Base-by-base conservation (phyloP, 2,113 vertebrate species). In the western clawed frog (Xenopus tropicalis) region DNA sequence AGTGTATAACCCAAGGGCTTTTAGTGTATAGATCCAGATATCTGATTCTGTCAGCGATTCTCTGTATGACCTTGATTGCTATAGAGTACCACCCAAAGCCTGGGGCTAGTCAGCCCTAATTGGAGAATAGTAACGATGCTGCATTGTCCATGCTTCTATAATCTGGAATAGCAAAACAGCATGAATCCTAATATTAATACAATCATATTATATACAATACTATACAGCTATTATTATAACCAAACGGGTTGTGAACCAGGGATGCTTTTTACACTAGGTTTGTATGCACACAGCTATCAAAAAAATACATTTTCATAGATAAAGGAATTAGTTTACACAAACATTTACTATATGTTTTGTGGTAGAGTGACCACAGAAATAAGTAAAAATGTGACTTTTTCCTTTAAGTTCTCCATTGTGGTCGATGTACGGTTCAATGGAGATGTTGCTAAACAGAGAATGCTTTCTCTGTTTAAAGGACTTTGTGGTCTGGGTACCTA, bases 131-230 rank as follows among this genome's bases (percentile, higher is more conserved):
- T 37, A 69, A 42, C 25, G 52, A 64, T 22, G 17, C 1, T 17
- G 13, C 13, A 51, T 29, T 54, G 19, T 46, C 16, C 19, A 17
- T 64, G 46, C 14, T 57, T 65, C 56, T 21, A 42, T 52, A 25
- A 37, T 43, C 24, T 66, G 54, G 11, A 73, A 73, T 44, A 56
- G 19, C 37, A 57, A 58, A 14, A 43, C 62, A 24, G n/a, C 37
- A 59, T 58, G 56, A 66, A 56, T 44, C 51, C 29, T n/a, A 24
- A 57, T 25, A 24, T 66, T 25, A 66, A 66, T 73, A 58, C 17
- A 58, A 59, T 66, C 23, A 4, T 59, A 17, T 37, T n/a, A n/a
- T n/a, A 66, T 73, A 58, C 17, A 58, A 59, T 66, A 23, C 2
- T 59, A 17, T 37, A 46, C 6, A 72, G 21, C 22, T 21, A 7